Evolutionary conservation across 2,113 vertebrate genomes (phyloP).

Genomic region (Menura novaehollandiae): DNA sequence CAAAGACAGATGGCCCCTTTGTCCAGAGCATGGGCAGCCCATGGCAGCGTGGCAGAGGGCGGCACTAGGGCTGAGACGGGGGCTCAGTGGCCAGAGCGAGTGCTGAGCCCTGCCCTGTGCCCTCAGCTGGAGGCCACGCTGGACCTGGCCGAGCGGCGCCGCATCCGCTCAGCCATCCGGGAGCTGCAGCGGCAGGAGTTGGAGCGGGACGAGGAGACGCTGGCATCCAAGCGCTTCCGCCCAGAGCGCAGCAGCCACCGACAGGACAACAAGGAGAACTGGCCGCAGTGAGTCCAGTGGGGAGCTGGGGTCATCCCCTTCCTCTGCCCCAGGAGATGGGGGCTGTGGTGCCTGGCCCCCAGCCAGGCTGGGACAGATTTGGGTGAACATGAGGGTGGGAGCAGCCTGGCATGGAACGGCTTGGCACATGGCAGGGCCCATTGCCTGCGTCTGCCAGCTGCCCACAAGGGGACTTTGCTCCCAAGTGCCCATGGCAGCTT

Average conservation of each 20-base stretch:
- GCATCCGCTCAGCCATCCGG: constrained; percentile 89
- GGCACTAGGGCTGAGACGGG: accelerated
- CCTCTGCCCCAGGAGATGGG: neutral
- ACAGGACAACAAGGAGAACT: constrained; percentile 92
- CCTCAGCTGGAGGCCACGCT: constrained; percentile 85
- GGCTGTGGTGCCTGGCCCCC: accelerated
- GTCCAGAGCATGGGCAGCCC: neutral
- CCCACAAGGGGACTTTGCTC: neutral
- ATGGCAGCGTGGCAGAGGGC: accelerated
- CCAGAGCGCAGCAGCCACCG: constrained; percentile 73
- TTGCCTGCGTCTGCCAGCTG: neutral
- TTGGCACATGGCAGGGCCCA: accelerated
- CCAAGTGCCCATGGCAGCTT: neutral
- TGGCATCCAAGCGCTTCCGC: constrained; percentile 93
- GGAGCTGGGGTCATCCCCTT: neutral
- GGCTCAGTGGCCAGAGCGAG: neutral
- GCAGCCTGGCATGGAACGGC: accelerated
- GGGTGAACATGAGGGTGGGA: neutral
- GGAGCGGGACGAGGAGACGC: constrained; percentile 84
- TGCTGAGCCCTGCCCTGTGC: neutral
- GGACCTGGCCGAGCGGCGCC: constrained; percentile 88
- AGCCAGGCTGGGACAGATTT: neutral
- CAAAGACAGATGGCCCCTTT: neutral
- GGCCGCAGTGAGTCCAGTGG: constrained; percentile 77
- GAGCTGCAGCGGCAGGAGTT: constrained; percentile 90